A percentile compares a stretch with the other conserved stretches of the same genome.
Evolutionary conservation across 1,140 invertebrate genomes (phyloP).

Genomic region (Calliphora vicina): DNA sequence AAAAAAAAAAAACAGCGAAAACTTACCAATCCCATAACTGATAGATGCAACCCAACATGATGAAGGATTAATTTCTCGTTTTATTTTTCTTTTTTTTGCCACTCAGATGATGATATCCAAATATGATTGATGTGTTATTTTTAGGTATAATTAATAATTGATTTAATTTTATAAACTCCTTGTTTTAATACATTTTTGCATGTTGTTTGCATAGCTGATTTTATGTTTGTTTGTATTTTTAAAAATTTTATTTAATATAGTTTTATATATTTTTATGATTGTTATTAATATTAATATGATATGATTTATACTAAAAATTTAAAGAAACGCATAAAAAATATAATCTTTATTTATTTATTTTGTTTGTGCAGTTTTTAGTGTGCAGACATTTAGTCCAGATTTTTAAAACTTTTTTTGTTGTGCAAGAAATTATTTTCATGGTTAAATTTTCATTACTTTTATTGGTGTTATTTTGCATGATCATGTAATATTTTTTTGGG

Average conservation of each 20-base stretch:
- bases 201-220: neutral
- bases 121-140: neutral
- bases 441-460: slow-evolving; percentile 45
- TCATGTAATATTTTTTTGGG: neutral
- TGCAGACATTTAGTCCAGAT: neutral
- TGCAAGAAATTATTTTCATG: neutral
- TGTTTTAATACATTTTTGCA: neutral
- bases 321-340: neutral
- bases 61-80: slow-evolving; percentile 43
- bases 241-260: neutral
- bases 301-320: neutral
- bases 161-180: neutral
- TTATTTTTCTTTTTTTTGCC: neutral
- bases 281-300: neutral
- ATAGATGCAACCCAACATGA: slow-evolving; percentile 74
- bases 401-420: neutral
- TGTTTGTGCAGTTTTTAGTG: neutral
- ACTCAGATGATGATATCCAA: neutral
- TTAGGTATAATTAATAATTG: neutral
- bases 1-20: no score
- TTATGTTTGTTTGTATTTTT: neutral
- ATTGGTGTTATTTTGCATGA: neutral
- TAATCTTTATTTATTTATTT: neutral
- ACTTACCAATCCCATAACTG: slow-evolving; percentile 75
- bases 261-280: neutral